Evolutionary conservation across 2,797 vertebrate genomes (phyloP).

Genomic region (Chromobotia macracanthus): DNA sequence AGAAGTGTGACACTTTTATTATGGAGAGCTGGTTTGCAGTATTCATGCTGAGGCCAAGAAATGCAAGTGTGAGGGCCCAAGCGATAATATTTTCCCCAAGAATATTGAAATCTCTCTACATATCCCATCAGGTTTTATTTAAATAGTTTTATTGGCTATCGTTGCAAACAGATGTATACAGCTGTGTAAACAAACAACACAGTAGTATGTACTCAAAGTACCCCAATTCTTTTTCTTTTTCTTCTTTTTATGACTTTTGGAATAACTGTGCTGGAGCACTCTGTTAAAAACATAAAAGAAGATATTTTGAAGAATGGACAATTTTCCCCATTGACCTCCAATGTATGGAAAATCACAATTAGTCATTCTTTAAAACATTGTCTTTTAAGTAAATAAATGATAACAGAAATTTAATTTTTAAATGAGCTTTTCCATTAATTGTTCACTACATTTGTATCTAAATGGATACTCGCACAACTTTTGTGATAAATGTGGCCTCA

Average conservation of each 20-base stretch:
- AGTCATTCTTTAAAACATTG: background rate
- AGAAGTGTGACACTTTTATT: conserved; percentile 16
- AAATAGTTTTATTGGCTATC: background rate
- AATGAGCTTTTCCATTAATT: background rate
- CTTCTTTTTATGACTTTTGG: conserved; percentile 24
- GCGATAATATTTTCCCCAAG: background rate
- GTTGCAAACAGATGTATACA: background rate
- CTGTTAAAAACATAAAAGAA: too few relatives aligned
- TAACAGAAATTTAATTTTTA: too few relatives aligned
- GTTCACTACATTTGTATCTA: background rate
- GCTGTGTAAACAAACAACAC: background rate
- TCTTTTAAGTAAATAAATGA: too few relatives aligned
- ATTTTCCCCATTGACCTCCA: background rate
- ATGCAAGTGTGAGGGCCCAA: background rate
- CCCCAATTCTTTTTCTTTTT: background rate
- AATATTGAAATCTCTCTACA: conserved; percentile 4
- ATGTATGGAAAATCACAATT: background rate
- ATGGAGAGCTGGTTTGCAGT: conserved; percentile 2
- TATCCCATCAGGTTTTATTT: background rate
- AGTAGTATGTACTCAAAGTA: background rate
- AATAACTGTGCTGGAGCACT: background rate
- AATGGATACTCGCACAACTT: conserved; percentile 6
- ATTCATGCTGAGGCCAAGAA: conserved; percentile 7
- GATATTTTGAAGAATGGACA: too few relatives aligned
- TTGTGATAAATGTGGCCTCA: conserved; percentile 57